A percentile compares a stretch with the other conserved stretches of the same genome.
Conservation (phyloP, 2,888 invertebrate species). For the Cryptocephalus primarius region DNA sequence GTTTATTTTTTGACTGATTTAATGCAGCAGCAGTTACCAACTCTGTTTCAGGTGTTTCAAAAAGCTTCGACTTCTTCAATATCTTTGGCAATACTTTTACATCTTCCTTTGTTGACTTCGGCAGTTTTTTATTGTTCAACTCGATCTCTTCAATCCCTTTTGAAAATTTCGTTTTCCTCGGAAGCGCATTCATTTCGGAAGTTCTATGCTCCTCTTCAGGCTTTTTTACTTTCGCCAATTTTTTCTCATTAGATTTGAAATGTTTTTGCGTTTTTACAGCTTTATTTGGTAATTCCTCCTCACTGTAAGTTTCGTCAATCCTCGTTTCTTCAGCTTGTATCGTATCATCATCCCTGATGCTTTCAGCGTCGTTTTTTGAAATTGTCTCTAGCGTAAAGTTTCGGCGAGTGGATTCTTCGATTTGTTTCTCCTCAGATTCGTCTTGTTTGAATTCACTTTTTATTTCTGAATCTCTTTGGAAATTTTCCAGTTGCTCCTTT, state of each 20-base stretch:
- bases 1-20: conserved; percentile 11
- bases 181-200: too few relatives aligned
- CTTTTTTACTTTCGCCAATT: conserved; percentile 2
- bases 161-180: too few relatives aligned
- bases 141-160: conserved; percentile 1
- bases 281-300: not conserved
- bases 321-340: not conserved
- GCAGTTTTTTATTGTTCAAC: not conserved
- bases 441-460: not conserved
- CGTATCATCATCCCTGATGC: not conserved
- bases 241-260: not conserved
- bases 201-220: not conserved
- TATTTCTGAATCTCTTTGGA: not conserved
- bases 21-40: not conserved
- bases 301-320: not conserved
- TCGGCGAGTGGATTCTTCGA: too few relatives aligned
- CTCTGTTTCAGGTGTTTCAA: not conserved
- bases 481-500: not conserved
- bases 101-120: not conserved
- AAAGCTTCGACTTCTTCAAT: not conserved
- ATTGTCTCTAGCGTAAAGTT: not conserved
- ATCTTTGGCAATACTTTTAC: not conserved
- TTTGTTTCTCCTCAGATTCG: not conserved
- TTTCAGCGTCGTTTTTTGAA: not conserved
- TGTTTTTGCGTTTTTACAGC: conserved; percentile 3